Evolutionary conservation across 2,888 invertebrate species (phyloP).

Genomic region (Azorinus chamasolen): DNA sequence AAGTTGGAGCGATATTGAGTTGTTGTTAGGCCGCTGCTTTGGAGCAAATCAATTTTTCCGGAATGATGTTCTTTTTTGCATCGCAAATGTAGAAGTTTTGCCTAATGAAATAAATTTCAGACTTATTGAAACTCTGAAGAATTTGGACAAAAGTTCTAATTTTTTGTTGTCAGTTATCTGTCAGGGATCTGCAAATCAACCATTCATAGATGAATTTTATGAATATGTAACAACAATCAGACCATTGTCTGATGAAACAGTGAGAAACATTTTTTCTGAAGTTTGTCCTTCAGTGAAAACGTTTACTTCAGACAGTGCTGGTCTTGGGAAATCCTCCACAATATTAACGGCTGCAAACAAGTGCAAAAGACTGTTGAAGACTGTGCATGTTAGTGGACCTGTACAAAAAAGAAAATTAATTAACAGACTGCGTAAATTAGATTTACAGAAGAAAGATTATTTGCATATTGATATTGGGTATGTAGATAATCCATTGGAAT

Average conservation of each 20-base stretch:
- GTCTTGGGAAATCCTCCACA: constrained; percentile 66
- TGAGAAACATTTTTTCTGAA: constrained; percentile 27
- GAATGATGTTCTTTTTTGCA: constrained; percentile 47
- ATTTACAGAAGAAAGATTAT: constrained; percentile 39
- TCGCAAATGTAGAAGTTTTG: constrained; percentile 68
- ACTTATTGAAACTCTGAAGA: constrained; percentile 57
- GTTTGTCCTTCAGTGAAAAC: constrained; percentile 52
- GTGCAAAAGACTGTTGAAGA: constrained; percentile 21
- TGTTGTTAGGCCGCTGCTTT: constrained; percentile 64
- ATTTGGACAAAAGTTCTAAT: constrained; percentile 11
- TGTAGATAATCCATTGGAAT: constrained; percentile 48
- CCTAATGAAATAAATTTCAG: constrained; percentile 64
- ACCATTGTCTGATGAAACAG: constrained; percentile 39
- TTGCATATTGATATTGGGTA: constrained; percentile 71
- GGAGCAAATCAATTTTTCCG: constrained; percentile 18
- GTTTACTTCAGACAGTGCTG: constrained; percentile 66
- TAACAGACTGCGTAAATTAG: constrained; percentile 31
- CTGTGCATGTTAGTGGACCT: constrained; percentile 70
- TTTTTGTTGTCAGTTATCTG: constrained; percentile 66
- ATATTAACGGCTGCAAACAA: constrained; percentile 49
- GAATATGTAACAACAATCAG: constrained; percentile 25
- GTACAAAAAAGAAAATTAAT: constrained; percentile 47
- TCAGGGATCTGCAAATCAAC: constrained; percentile 64
- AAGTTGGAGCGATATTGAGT: constrained; percentile 61
- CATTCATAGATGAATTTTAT: constrained; percentile 60